Conservation (phyloP, 2,888 invertebrate species). For the Polydrusus tereticollis region DNA sequence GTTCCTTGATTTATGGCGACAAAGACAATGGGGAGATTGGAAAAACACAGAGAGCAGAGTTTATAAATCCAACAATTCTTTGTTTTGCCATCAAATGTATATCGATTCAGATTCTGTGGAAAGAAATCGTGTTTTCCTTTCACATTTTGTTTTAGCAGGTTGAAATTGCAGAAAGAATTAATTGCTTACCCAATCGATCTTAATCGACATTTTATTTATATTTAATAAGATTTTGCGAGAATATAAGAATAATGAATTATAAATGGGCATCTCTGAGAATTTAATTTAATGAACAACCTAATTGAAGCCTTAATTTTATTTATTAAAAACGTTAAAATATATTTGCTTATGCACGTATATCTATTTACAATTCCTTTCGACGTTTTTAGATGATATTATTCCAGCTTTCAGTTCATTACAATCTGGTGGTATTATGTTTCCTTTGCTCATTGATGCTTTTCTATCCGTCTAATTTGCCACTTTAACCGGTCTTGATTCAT, state of each 20-base stretch:
- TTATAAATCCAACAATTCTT: constrained; percentile 36
- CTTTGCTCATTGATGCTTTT: too few species aligned
- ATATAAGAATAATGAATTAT: not conserved
- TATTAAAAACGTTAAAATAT: too few species aligned
- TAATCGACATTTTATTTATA: not conserved
- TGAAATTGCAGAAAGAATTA: constrained; percentile 10
- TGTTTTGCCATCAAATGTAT: constrained; percentile 26
- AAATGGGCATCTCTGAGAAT: too few species aligned
- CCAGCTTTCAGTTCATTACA: too few species aligned
- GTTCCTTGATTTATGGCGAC: constrained; percentile 39
- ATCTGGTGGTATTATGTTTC: too few species aligned
- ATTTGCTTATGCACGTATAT: too few species aligned
- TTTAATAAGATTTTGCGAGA: constrained; percentile 3
- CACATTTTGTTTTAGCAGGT: constrained; percentile 9
- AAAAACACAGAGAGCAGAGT: constrained; percentile 32
- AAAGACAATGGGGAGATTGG: constrained; percentile 38
- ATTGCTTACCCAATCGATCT: constrained; percentile 6
- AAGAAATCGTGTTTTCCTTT: constrained; percentile 30
- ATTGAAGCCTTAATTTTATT: too few species aligned
- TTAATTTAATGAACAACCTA: too few species aligned
- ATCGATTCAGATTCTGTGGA: constrained; percentile 17
- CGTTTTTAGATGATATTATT: too few species aligned
- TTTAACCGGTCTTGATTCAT: too few species aligned
- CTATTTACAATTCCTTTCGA: too few species aligned
- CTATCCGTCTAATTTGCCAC: too few species aligned